Conservation (phyloP, 2,113 vertebrate species). For the Apus apus region DNA sequence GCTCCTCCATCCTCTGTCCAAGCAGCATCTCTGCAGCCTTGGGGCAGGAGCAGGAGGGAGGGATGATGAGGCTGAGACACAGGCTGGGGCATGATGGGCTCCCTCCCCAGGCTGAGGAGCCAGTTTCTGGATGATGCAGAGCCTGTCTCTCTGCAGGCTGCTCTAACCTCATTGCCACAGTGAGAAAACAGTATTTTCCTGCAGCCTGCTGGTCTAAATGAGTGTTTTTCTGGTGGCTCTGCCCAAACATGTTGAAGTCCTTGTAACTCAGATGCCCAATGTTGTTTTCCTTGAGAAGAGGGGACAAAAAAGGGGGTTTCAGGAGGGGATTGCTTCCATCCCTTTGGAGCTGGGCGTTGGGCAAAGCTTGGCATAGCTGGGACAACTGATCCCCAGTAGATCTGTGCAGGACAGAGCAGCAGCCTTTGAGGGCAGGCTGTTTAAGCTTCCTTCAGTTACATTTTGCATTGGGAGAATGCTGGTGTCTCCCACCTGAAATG, state of each 20-base stretch:
- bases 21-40: too few relatives aligned
- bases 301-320: neutral
- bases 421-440: neutral
- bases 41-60: too few relatives aligned
- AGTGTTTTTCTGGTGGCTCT: conserved; percentile 12
- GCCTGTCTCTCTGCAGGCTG: neutral
- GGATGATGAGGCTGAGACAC: neutral
- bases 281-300: neutral
- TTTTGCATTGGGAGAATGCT: neutral
- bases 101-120: neutral
- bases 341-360: neutral
- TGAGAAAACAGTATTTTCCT: conserved; percentile 32
- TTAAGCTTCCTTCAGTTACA: accelerated
- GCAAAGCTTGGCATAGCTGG: accelerated
- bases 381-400: accelerated
- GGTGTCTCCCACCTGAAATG: accelerated
- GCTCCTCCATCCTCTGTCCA: too few relatives aligned
- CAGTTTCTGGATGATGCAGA: neutral
- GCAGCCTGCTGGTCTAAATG: neutral
- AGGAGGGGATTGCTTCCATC: accelerated
- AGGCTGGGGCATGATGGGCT: neutral
- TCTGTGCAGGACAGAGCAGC: accelerated
- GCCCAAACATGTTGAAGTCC: conserved; percentile 44
- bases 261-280: conserved; percentile 1
- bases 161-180: neutral